These are phyloP conservation scores for Aepyceros melampus DNA, from an alignment of 2,113 vertebrate genomes.

Conservation along the genomic window DNA sequence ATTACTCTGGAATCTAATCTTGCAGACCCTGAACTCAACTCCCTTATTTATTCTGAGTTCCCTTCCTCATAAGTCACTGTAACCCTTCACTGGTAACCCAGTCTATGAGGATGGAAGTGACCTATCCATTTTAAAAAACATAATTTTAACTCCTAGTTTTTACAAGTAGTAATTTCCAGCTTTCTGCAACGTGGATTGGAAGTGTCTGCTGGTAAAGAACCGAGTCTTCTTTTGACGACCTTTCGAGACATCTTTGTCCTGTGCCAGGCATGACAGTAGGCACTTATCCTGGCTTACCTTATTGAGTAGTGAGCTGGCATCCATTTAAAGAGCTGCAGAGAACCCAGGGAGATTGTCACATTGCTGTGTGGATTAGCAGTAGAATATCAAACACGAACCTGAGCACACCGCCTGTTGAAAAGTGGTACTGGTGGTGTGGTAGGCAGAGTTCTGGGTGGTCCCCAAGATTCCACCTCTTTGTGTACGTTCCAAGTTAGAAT, in stretches of 20 bases:
- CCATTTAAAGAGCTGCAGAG: neutral
- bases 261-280: neutral
- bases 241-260: neutral
- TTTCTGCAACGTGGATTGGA: neutral
- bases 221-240: neutral
- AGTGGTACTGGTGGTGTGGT: neutral
- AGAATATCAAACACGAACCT: neutral
- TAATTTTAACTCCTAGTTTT: neutral
- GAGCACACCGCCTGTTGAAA: neutral
- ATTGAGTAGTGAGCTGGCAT: neutral
- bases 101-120: neutral
- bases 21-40: neutral
- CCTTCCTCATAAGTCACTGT: neutral
- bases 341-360: neutral
- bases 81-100: neutral
- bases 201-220: neutral
- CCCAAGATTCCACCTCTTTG: neutral
- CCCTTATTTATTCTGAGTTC: neutral
- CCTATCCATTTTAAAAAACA: neutral
- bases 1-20: neutral
- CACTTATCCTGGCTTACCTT: neutral
- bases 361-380: neutral
- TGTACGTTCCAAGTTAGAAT: neutral
- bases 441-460: neutral
- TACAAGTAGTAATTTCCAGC: neutral